phyloP scores from a whole-genome alignment of 2,888 invertebrate species.

The Apotomis betuletana region DNA sequence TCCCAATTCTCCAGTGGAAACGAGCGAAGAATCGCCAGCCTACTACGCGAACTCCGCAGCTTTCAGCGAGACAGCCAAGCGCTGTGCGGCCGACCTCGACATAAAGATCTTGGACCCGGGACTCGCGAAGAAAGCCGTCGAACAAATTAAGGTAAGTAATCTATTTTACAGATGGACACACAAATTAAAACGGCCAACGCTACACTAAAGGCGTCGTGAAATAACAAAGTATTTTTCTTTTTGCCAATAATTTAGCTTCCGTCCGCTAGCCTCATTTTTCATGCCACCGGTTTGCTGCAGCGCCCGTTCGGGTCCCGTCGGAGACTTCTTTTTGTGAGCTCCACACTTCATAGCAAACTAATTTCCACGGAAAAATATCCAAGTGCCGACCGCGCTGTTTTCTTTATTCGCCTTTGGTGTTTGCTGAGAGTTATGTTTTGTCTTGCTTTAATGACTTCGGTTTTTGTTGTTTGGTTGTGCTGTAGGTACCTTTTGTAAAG shows the following conservation, averaged over 20 bases:
- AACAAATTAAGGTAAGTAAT: conserved; percentile 76
- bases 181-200: conserved; percentile 28
- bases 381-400: background rate
- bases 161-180: conserved; percentile 17
- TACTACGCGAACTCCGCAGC: conserved; percentile 75
- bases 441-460: background rate
- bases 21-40: conserved; percentile 65
- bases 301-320: conserved; percentile 46
- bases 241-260: conserved; percentile 56
- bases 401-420: background rate
- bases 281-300: conserved; percentile 54
- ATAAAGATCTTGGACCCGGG: conserved; percentile 74
- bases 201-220: conserved; percentile 27
- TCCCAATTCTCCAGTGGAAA: conserved; percentile 84
- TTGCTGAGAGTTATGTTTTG: background rate
- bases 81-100: conserved; percentile 64
- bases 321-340: conserved; percentile 38
- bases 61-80: conserved; percentile 70
- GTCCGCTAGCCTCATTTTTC: conserved; percentile 55
- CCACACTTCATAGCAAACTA: conserved; percentile 5
- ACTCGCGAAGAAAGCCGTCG: conserved; percentile 75
- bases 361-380: conserved; percentile 8
- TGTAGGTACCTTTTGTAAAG: too few species aligned
- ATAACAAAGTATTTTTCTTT: conserved; percentile 48
- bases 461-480: background rate